Conservation (phyloP, 2,888 invertebrate genomes). For the Synergus umbraculus region DNA sequence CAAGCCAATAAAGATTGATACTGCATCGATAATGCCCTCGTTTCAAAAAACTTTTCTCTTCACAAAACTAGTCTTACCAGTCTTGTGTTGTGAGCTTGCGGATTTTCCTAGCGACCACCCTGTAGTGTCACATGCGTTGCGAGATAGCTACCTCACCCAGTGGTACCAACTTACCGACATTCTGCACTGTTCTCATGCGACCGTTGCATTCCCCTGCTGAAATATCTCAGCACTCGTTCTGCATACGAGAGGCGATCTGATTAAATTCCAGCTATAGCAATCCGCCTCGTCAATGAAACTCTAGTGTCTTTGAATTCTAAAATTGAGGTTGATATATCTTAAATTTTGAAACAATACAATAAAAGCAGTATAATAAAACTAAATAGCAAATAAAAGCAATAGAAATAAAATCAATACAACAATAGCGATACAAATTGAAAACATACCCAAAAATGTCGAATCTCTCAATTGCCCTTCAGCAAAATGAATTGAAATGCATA, state of each 20-base stretch:
- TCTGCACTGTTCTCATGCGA: constrained; percentile 58
- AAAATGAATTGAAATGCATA: background rate
- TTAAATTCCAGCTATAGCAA: constrained; percentile 63
- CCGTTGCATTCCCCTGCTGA: constrained; percentile 50
- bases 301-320: background rate
- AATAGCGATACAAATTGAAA: background rate
- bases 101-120: constrained; percentile 34
- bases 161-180: constrained; percentile 41
- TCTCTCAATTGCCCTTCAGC: background rate
- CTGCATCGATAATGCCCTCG: constrained; percentile 29
- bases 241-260: constrained; percentile 57
- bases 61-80: constrained; percentile 33
- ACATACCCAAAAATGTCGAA: background rate
- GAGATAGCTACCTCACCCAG: constrained; percentile 26
- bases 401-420: background rate
- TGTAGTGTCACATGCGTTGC: constrained; percentile 24
- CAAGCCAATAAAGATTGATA: constrained; percentile 31
- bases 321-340: background rate
- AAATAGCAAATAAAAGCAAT: no score
- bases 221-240: constrained; percentile 46
- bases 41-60: constrained; percentile 15
- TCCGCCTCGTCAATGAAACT: constrained; percentile 49
- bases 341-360: background rate
- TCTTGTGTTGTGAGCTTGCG: constrained; percentile 22
- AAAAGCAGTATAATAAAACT: no score